A percentile compares a stretch with the other conserved stretches of the same genome.
Evolutionary conservation across 2,888 invertebrate species (phyloP).

Genomic region (Nephrotoma appendiculata): DNA sequence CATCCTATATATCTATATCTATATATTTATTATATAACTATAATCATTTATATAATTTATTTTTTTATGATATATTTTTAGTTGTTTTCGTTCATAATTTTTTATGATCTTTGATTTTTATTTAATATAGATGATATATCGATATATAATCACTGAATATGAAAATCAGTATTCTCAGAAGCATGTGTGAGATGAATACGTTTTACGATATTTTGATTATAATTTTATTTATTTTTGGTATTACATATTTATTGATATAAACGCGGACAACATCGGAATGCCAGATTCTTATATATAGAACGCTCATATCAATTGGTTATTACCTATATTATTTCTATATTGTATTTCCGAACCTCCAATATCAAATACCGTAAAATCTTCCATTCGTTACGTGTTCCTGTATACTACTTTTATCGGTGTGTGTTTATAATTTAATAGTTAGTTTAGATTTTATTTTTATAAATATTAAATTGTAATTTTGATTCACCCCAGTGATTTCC

Average conservation of each 20-base stretch:
- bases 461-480: neutral
- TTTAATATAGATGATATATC: neutral
- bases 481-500: neutral
- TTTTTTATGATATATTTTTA: constrained; percentile 7
- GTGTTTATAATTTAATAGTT: neutral
- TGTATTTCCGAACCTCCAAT: neutral
- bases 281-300: neutral
- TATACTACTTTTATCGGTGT: neutral
- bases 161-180: neutral
- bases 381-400: neutral
- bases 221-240: neutral
- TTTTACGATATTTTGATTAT: neutral
- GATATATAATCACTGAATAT: neutral
- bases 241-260: neutral
- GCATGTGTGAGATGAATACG: neutral
- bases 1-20: neutral
- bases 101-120: neutral
- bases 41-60: constrained; percentile 4
- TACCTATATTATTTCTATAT: neutral
- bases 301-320: neutral
- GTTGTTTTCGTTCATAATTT: neutral
- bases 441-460: neutral
- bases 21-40: neutral
- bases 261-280: neutral
- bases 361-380: neutral